Evolutionary conservation across 2,888 invertebrate species (phyloP).

Genomic region (Morpho helenor): DNA sequence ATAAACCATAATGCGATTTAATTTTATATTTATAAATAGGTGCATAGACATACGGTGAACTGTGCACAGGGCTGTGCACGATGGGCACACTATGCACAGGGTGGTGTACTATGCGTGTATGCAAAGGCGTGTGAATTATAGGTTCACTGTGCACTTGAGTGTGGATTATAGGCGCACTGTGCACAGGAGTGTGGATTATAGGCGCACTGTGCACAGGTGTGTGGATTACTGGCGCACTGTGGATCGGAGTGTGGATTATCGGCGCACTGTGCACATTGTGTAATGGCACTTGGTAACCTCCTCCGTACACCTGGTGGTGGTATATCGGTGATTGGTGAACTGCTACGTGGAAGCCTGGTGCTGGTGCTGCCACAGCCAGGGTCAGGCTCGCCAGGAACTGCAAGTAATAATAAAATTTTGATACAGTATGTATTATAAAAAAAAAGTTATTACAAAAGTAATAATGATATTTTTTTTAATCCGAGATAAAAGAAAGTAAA

Average conservation of each 20-base stretch:
- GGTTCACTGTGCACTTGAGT: slow-evolving; percentile 19
- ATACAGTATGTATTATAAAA: too few species aligned
- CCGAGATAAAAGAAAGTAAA: too few species aligned
- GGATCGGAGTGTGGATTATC: background rate
- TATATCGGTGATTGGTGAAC: slow-evolving; percentile 14
- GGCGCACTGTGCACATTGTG: slow-evolving; percentile 5
- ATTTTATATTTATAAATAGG: slow-evolving; percentile 45
- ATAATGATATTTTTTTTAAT: too few species aligned
- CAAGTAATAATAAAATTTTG: slow-evolving; percentile 9
- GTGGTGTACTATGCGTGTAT: slow-evolving; percentile 4
- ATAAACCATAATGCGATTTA: slow-evolving; percentile 41
- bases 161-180: background rate
- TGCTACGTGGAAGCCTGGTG: slow-evolving; percentile 39
- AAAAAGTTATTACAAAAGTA: too few species aligned
- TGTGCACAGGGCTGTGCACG: slow-evolving; percentile 37
- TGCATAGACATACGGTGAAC: slow-evolving; percentile 26
- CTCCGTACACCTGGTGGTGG: background rate
- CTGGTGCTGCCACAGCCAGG: slow-evolving; percentile 24
- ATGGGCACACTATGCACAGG: slow-evolving; percentile 36
- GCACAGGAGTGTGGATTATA: slow-evolving; percentile 1
- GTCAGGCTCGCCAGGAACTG: slow-evolving; percentile 27
- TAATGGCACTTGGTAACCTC: background rate
- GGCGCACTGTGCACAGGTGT: slow-evolving; percentile 1
- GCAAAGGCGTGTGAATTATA: slow-evolving; percentile 35
- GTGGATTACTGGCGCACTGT: background rate